Base-by-base conservation (phyloP, 2,888 invertebrate genomes). In the Seira musarum region DNA sequence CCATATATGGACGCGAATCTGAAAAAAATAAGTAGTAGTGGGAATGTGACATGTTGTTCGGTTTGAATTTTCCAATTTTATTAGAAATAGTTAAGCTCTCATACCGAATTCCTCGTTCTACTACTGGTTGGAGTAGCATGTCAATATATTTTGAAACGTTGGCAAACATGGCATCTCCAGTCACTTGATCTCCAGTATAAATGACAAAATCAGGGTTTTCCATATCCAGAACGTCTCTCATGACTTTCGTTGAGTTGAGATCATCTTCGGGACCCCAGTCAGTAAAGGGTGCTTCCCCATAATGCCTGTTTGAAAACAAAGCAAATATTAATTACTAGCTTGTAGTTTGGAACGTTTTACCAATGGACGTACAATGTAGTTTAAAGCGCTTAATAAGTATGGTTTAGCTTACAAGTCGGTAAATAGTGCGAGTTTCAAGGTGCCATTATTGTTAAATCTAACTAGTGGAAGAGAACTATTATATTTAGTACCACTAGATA, bases 151-250 rank as follows among this genome's bases (percentile, higher is more conserved):
- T 82, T 0, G 82, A 69, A 10, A 78, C 84, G 69, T 84, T 84
- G 2, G 84, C 81, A 63, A 64, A 75, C 71, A 82, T 76, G 0
- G 79, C 78, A 53, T 84, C 84, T 2, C 78, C 84, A 1, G 82
- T 79, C 70, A 84, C 74, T 2, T 81, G 19, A 64, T 84, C 84
- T 19, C 84, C 84, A 17, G 84, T 84, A 75, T 72, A 81, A 0
- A 81, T 82, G 1, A 84, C 84, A 80, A 84, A 82, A 49, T 84
- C 84, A 1, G 84, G 84, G 13, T 64, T 72, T 64, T 84, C 84
- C 84, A 82, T 82, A 15, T 13, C 2, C 0, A 84, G 68, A 65
- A 84, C 76, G 57, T 84, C 82, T 3, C 3, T 64, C 84, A 82
- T 82, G 19, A 84, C 82, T 30, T 74, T 78, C 1, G 72, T 79